phyloP scores from a whole-genome alignment of 2,113 vertebrate species.

The Muntiacus reevesi region DNA sequence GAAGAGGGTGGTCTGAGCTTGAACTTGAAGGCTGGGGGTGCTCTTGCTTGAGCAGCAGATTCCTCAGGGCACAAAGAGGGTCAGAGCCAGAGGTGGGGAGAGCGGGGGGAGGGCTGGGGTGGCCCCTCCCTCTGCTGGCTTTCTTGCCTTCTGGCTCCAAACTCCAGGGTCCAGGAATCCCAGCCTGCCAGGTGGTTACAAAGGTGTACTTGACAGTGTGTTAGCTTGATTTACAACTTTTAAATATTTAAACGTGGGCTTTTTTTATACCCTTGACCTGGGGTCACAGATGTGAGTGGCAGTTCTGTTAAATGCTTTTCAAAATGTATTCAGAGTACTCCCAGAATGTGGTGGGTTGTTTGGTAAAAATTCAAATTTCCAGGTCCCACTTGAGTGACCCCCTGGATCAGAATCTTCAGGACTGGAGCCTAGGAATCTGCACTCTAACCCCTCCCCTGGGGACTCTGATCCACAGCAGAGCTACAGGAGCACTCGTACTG shows the following conservation, averaged over 20 bases:
- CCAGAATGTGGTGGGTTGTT: background rate
- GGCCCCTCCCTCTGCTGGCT: background rate
- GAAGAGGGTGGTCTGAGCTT: background rate
- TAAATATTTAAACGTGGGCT: background rate
- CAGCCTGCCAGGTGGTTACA: background rate
- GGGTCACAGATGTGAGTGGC: background rate
- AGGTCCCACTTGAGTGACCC: fast-evolving
- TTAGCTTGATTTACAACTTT: background rate
- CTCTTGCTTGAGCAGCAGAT: background rate
- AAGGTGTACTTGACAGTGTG: background rate
- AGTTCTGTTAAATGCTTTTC: background rate
- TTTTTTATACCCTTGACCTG: background rate
- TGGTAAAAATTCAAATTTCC: background rate
- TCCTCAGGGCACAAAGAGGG: background rate
- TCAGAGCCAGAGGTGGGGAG: background rate
- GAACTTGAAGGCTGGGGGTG: background rate
- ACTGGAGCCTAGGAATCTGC: background rate
- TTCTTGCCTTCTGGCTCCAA: background rate
- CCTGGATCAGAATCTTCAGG: background rate
- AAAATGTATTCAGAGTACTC: no score
- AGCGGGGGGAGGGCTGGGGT: background rate
- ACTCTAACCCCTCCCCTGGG: background rate
- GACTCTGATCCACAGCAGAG: background rate
- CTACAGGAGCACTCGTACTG: background rate
- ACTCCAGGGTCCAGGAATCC: background rate